Conservation (phyloP, 2,797 vertebrate species). For the Muscicapa comitata region DNA sequence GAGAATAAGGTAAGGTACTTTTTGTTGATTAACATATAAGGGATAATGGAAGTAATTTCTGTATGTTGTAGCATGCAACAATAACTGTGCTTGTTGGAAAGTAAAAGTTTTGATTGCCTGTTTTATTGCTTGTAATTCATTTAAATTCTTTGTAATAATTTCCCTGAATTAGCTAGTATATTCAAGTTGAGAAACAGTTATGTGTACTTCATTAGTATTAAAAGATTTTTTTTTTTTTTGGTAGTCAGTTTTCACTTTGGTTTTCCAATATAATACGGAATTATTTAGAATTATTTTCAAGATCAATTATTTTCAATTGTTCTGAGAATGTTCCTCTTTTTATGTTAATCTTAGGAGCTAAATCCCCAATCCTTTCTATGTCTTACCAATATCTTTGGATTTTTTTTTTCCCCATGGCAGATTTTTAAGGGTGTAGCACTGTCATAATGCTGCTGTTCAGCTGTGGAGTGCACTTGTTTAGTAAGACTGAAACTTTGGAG, state of each 20-base stretch:
- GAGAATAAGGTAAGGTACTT: constrained; percentile 58
- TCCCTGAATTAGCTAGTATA: not conserved
- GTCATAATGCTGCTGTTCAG: not conserved
- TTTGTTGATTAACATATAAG: not conserved
- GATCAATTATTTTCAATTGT: not conserved
- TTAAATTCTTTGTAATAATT: not conserved
- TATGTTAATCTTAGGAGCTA: not conserved
- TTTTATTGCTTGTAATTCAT: constrained; percentile 31
- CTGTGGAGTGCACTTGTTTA: not conserved
- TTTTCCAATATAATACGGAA: not conserved
- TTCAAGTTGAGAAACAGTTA: not conserved
- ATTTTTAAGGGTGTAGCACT: not conserved
- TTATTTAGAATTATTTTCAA: not conserved
- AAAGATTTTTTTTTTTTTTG: not conserved
- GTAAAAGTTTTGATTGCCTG: constrained; percentile 13
- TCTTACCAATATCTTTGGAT: not conserved
- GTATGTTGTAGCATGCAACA: not conserved
- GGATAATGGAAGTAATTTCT: not conserved
- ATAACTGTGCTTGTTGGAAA: not conserved
- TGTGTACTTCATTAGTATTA: not conserved
- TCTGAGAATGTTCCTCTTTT: not conserved
- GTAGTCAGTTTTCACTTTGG: not conserved
- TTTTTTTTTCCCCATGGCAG: not conserved
- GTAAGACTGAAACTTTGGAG: not conserved
- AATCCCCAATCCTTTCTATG: not conserved